These are phyloP conservation scores for Sprattus sprattus DNA, from an alignment of 2,113 vertebrate species.

Conservation along the genomic window DNA sequence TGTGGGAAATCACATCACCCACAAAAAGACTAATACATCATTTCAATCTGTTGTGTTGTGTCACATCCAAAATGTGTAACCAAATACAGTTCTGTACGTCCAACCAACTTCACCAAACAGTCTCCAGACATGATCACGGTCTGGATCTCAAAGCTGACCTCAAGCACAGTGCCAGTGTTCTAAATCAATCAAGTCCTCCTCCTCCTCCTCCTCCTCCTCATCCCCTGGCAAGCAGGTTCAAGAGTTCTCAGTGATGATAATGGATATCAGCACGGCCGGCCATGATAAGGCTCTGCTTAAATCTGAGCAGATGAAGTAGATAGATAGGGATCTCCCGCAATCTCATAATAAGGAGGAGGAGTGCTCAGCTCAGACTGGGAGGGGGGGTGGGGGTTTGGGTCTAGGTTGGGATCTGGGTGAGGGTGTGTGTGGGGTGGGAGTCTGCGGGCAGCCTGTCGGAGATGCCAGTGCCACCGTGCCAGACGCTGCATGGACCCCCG, in stretches of 20 bases:
- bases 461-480: too few species aligned
- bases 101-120: neutral
- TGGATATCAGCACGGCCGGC: neutral
- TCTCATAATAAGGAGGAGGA: conserved; percentile 4
- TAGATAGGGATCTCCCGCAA: neutral
- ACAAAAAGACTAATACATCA: neutral
- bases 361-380: neutral
- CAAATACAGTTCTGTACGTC: neutral
- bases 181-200: neutral
- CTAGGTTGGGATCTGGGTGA: conserved; percentile 5
- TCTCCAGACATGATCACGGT: neutral
- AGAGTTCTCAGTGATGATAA: neutral
- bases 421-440: neutral
- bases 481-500: too few species aligned
- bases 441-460: too few species aligned
- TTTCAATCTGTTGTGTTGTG: neutral
- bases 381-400: neutral
- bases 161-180: neutral
- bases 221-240: neutral
- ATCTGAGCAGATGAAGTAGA: neutral
- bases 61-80: neutral
- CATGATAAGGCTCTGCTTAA: neutral
- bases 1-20: neutral
- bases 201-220: neutral
- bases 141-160: neutral